Evolutionary conservation across 2,888 invertebrate genomes (phyloP).

Genomic region (Apodemia hepburni): DNA sequence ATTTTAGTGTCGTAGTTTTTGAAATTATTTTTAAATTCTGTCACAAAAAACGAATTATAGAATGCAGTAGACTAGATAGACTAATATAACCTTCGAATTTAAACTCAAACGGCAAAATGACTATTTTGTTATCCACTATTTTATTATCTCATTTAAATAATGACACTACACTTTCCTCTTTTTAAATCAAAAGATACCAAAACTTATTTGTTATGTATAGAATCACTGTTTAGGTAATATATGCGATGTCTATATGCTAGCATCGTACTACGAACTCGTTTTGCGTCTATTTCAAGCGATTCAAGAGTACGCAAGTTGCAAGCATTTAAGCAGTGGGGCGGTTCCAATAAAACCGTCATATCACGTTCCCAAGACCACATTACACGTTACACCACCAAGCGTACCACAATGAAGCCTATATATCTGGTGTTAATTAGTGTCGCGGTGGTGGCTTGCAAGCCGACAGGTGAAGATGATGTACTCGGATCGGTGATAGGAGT

Average conservation of each 20-base stretch:
- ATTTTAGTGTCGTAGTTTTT: too few relatives aligned
- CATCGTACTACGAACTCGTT: slow-evolving; percentile 3
- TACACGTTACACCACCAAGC: slow-evolving; percentile 53
- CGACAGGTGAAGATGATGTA: slow-evolving; percentile 73
- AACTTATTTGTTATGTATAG: slow-evolving; percentile 4
- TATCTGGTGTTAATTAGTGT: slow-evolving; percentile 71
- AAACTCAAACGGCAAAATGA: background rate
- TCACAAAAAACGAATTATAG: too few relatives aligned
- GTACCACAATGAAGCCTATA: slow-evolving; percentile 64
- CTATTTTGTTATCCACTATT: background rate
- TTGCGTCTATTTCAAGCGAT: background rate
- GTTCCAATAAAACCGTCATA: slow-evolving; percentile 66
- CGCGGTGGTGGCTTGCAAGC: slow-evolving; percentile 68
- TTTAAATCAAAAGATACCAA: background rate
- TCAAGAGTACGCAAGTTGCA: slow-evolving; percentile 25
- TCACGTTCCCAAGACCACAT: slow-evolving; percentile 55
- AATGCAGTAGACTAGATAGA: too few relatives aligned
- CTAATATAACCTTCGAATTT: background rate
- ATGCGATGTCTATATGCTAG: slow-evolving; percentile 1
- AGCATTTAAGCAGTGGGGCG: slow-evolving; percentile 43
- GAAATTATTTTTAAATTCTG: background rate
- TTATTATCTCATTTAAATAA: background rate
- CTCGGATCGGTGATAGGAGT: slow-evolving; percentile 83
- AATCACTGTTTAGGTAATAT: background rate
- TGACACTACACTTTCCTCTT: background rate